Conservation (phyloP, 2,888 invertebrate genomes). For the Monoplex corrugatus region DNA sequence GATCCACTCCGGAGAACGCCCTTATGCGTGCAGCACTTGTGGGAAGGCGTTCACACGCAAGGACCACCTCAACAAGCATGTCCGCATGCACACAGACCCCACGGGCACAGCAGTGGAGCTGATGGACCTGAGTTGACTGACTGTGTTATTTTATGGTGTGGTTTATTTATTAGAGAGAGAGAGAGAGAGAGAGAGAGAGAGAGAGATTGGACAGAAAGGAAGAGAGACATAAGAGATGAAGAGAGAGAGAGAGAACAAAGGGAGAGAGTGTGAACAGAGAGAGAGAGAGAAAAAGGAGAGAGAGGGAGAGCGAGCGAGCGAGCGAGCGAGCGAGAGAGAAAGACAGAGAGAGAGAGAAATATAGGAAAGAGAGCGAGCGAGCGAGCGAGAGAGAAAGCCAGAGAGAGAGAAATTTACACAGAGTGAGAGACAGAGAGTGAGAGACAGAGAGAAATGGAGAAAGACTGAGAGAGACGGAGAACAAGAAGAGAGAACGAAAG, state of each 20-base stretch:
- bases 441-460: too few species aligned
- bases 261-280: neutral
- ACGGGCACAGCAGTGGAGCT: neutral
- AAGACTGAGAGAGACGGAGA: too few species aligned
- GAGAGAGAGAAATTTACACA: too few species aligned
- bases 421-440: too few species aligned
- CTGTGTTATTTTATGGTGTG: neutral
- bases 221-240: too few species aligned
- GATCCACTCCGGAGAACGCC: constrained; percentile 96
- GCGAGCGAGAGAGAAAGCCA: too few species aligned
- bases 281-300: too few species aligned
- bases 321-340: too few species aligned
- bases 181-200: neutral
- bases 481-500: too few species aligned
- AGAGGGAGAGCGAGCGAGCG: too few species aligned
- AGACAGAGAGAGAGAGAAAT: too few species aligned
- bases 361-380: too few species aligned
- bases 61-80: constrained; percentile 84
- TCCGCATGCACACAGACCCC: constrained; percentile 50
- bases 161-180: neutral
- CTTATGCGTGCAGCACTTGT: constrained; percentile 94
- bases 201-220: neutral
- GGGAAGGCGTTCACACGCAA: constrained; percentile 85
- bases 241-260: neutral
- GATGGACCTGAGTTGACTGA: neutral